phyloP scores from a whole-genome alignment of 1,140 invertebrate species.

The Rhopalosiphum padi region DNA sequence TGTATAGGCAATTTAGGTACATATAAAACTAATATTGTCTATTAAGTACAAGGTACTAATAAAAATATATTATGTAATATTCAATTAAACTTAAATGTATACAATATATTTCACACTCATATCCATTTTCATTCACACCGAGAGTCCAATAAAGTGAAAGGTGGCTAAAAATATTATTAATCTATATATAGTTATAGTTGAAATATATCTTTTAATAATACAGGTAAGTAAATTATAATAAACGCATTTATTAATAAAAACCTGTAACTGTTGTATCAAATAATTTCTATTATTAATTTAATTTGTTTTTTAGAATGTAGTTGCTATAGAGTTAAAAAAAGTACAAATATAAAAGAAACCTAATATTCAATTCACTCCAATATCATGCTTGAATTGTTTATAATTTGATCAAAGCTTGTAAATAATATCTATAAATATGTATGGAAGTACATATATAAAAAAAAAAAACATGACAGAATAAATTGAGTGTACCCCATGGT shows the following conservation, averaged over 20 bases:
- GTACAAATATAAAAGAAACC: background rate
- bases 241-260: background rate
- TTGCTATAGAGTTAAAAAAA: background rate
- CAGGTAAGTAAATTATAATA: background rate
- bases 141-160: background rate
- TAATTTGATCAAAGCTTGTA: background rate
- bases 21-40: background rate
- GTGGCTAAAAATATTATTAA: background rate
- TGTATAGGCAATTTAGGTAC: slow-evolving; percentile 47
- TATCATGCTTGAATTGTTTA: background rate
- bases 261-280: background rate
- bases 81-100: background rate
- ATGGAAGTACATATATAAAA: background rate
- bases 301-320: background rate
- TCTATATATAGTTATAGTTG: background rate
- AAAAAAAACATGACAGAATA: background rate
- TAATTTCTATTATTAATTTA: background rate
- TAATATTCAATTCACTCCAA: background rate
- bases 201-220: background rate
- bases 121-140: background rate
- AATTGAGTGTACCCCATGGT: background rate
- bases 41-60: background rate
- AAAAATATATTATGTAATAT: background rate
- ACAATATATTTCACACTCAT: background rate
- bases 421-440: background rate